Conservation (phyloP, 2,888 invertebrate species). For the Scrobipalpa atriplicella region DNA sequence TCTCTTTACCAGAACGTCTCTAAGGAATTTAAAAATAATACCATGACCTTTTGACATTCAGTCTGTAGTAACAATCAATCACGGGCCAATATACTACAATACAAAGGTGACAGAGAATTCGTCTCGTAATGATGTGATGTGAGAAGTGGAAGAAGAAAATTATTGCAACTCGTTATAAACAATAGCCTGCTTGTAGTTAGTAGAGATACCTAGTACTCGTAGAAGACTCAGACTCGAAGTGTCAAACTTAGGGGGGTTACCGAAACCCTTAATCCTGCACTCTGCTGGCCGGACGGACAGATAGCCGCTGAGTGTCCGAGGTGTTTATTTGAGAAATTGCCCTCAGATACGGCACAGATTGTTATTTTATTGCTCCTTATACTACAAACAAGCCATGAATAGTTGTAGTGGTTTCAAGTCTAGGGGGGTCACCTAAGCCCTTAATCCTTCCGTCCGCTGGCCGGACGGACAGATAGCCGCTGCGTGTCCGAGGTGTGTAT, state of each 20-base stretch:
- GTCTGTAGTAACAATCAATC: no score
- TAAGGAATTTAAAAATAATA: no score
- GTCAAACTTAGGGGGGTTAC: not conserved
- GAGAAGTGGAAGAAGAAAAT: no score
- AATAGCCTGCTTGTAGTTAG: no score
- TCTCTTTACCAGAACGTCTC: no score
- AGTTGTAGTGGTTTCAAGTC: not conserved
- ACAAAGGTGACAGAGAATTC: no score
- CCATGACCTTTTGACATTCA: no score
- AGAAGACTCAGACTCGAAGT: no score
- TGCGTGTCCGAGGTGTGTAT: constrained; percentile 64
- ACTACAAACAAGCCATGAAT: constrained; percentile 32
- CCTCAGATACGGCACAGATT: constrained; percentile 67
- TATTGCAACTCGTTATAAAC: no score
- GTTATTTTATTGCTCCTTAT: constrained; percentile 69
- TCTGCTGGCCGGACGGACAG: constrained; percentile 8
- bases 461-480: constrained; percentile 35
- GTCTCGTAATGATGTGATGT: no score
- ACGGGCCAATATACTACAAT: no score
- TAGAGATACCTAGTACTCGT: no score
- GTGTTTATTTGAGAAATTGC: constrained; percentile 77
- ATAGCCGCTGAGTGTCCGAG: constrained; percentile 50
- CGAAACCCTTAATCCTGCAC: not conserved
- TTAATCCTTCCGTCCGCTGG: not conserved
- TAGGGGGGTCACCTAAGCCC: not conserved